Evolutionary conservation across 2,797 vertebrate species (phyloP).

Genomic region (Alectoris magna): DNA sequence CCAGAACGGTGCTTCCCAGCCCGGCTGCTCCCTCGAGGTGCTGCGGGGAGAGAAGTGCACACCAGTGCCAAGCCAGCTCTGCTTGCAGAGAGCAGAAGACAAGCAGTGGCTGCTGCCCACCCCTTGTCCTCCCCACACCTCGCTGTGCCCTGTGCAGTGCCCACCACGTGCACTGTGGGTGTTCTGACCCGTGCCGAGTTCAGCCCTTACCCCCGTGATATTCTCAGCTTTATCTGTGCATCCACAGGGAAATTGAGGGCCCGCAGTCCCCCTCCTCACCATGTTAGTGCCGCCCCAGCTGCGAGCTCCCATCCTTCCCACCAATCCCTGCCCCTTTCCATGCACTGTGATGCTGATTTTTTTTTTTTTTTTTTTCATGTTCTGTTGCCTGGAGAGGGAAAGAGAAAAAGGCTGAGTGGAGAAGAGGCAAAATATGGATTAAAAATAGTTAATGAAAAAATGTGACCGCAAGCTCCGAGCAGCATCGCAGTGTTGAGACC

Average conservation of each 20-base stretch:
- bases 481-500: neutral
- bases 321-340: neutral
- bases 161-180: neutral
- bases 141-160: rapidly evolving
- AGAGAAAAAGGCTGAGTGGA: neutral
- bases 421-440: constrained; percentile 58
- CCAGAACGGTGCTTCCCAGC: neutral
- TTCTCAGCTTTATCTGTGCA: neutral
- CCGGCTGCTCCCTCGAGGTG: neutral
- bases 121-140: rapidly evolving
- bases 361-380: neutral
- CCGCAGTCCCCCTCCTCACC: constrained; percentile 18
- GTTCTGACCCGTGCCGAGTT: constrained; percentile 7
- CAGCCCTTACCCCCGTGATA: neutral
- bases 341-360: neutral
- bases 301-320: neutral
- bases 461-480: constrained; percentile 37
- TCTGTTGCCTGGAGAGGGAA: constrained; percentile 63
- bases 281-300: constrained; percentile 41
- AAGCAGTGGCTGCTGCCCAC: neutral
- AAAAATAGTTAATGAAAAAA: constrained; percentile 72
- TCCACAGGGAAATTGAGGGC: constrained; percentile 20
- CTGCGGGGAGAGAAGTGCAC: neutral
- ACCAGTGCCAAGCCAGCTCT: rapidly evolving
- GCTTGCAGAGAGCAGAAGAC: neutral